Percentiles rank a stretch among this genome's conserved stretches.
Evolutionary conservation across 2,797 vertebrate genomes (phyloP).

Genomic region (Amblyraja radiata): DNA sequence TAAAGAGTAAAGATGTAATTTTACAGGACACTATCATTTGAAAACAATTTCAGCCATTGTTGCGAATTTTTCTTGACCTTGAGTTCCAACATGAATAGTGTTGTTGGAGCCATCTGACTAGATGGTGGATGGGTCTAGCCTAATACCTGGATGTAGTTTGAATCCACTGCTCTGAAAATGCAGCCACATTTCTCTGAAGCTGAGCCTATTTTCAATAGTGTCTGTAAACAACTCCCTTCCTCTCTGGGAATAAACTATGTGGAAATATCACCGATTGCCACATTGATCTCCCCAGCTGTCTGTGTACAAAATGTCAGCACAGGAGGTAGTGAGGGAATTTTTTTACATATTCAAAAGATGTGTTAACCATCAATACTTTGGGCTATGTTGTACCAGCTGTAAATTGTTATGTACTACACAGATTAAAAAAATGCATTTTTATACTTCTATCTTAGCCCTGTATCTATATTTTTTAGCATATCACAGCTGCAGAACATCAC

Average conservation of each 20-base stretch:
- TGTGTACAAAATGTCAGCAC: neutral
- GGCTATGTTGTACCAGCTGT: slow-evolving; percentile 6
- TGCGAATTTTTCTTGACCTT: neutral
- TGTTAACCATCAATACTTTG: neutral
- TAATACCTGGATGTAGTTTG: neutral
- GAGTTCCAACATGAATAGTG: neutral
- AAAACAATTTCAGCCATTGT: neutral
- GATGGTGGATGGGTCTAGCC: no score
- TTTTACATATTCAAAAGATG: slow-evolving; percentile 12
- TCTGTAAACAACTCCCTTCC: neutral
- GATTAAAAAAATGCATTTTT: neutral
- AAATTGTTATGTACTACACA: neutral
- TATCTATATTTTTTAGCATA: slow-evolving; percentile 11
- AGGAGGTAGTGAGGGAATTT: neutral
- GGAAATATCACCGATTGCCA: neutral
- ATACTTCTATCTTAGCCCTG: neutral
- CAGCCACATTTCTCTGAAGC: neutral
- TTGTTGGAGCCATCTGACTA: neutral
- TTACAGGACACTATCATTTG: neutral
- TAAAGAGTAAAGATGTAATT: neutral
- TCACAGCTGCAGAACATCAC: slow-evolving; percentile 31
- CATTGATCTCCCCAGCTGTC: slow-evolving; percentile 7
- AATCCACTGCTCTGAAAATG: neutral
- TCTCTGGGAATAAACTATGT: neutral
- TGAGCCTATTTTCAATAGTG: neutral